These are phyloP conservation scores for Anoplolepis gracilipes DNA, from an alignment of 1,140 invertebrate species.

Conservation along the genomic window DNA sequence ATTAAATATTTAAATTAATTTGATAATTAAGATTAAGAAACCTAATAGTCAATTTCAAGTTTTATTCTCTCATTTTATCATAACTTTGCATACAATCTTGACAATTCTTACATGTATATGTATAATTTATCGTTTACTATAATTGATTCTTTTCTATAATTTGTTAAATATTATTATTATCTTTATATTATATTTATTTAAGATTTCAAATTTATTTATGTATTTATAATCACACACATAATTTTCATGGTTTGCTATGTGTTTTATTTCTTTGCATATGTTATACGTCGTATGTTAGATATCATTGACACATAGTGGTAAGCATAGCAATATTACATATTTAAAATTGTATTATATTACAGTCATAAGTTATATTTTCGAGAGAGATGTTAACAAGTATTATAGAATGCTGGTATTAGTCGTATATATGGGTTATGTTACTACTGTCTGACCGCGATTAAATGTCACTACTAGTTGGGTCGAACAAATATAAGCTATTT, in stretches of 20 bases:
- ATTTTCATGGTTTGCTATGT: neutral
- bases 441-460: conserved; percentile 19
- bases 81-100: no score
- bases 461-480: conserved; percentile 25
- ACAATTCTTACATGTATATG: no score
- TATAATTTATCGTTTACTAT: no score
- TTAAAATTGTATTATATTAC: neutral
- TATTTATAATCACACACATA: neutral
- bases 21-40: no score
- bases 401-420: neutral
- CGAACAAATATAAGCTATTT: conserved; percentile 7
- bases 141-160: no score
- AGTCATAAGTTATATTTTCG: neutral
- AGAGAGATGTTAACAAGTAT: neutral
- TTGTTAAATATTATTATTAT: no score
- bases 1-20: neutral
- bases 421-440: neutral
- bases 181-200: no score
- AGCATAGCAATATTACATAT: neutral
- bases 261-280: no score
- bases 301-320: neutral
- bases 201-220: no score
- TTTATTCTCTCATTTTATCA: no score
- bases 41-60: no score
- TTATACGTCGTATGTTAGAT: no score